Conservation (phyloP, 2,113 vertebrate genomes). For the Willisornis vidua region DNA sequence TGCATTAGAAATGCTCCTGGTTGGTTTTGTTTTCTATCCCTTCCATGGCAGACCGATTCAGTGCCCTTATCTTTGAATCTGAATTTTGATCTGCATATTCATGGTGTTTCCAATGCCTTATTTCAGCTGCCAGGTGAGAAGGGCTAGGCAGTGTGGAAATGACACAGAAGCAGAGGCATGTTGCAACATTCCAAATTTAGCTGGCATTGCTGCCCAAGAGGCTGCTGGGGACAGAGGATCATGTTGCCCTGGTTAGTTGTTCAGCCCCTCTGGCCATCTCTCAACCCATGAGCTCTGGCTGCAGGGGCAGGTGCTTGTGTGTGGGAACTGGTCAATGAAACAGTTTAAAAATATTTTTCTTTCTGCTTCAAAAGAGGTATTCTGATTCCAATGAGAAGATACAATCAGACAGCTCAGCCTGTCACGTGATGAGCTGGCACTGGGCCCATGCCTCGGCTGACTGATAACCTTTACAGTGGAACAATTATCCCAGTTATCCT, state of each 20-base stretch:
- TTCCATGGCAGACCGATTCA: background rate
- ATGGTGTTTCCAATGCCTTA: background rate
- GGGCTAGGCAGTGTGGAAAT: background rate
- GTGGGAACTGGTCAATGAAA: background rate
- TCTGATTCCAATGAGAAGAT: background rate
- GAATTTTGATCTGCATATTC: background rate
- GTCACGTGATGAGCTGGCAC: accelerated
- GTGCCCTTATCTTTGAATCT: background rate
- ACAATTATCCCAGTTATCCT: background rate
- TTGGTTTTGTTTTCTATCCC: background rate
- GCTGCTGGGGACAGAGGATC: background rate
- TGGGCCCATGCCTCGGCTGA: background rate
- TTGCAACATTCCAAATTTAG: background rate
- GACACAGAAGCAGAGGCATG: background rate
- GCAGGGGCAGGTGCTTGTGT: background rate
- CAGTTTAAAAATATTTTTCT: background rate
- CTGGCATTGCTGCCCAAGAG: background rate
- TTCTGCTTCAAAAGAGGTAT: background rate
- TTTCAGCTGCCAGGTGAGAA: background rate
- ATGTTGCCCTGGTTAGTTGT: accelerated
- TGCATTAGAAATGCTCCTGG: background rate
- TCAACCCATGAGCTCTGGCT: background rate
- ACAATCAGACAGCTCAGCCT: background rate
- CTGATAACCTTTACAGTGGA: background rate
- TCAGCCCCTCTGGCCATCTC: background rate